Evolutionary conservation across 2,888 invertebrate genomes (phyloP), one percentile per base, ranked within the genome.

Genomic region (Netelia inedita): DNA sequence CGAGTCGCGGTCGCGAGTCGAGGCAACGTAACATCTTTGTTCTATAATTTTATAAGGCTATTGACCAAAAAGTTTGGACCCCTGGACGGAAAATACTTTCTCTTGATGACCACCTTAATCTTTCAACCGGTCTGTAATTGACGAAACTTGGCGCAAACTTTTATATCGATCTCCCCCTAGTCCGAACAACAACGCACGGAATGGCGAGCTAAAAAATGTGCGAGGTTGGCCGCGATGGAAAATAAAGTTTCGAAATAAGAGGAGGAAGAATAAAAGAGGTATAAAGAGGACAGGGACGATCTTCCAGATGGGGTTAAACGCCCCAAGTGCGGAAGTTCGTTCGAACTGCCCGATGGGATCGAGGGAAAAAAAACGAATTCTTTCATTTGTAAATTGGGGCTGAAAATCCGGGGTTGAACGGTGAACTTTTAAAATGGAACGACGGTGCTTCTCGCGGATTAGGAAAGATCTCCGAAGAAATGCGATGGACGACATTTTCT

Each of bases 351-450:
- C 41, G 55, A 16, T 65, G 59, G 72, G 43, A 53, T n/a, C 16
- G 66, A 66, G 69, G 35, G 28, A 9, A 63, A 63, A 71, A 71
- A 71, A 79, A 74, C 66, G 74, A 61, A 79, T 71, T 65, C 79
- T 85, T 75, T 82, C 79, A 75, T 76, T 85, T 85, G 82, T 79
- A 85, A 65, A 85, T 82, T 85, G 79, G 79, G 66, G 74, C 53
- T 85, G 82, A 85, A 81, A 82, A 82, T 43, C 72, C 65, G 71
- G 23, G 28, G 78, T 57, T 85, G 59, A 66, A 85, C 71, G 59
- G 76, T 73, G 21, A 85, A 82, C 75, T 79, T 85, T 83, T 53
- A 21, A 74, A 82, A 66, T 82, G 73, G 76, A 76, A 82, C 72
- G 69, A 63, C 46, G 74, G 79, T 23, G 35, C 50, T 57, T 72